Percentiles rank a stretch among this genome's conserved stretches.
Evolutionary conservation across 2,888 invertebrate genomes (phyloP).

Genomic region (Apotomis capreana): DNA sequence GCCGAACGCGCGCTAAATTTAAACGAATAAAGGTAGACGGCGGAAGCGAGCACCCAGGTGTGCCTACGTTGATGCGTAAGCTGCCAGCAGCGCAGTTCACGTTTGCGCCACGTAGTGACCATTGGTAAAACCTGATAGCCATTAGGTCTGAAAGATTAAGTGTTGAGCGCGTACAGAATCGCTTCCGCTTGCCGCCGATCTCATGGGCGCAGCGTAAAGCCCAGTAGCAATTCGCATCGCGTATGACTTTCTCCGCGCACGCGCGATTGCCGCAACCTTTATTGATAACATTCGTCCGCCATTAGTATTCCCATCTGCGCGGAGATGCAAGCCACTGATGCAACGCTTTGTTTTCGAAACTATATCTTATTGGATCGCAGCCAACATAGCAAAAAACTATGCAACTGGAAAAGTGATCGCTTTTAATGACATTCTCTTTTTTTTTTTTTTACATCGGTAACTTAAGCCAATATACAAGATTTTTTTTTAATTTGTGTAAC

Average conservation of each 20-base stretch:
- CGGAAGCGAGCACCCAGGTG: too few relatives aligned
- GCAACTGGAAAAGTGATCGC: background rate
- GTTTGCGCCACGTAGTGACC: too few relatives aligned
- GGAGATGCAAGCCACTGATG: slow-evolving; percentile 29
- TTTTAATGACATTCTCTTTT: background rate
- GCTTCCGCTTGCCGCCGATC: background rate
- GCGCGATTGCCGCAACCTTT: slow-evolving; percentile 13
- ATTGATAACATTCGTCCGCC: slow-evolving; percentile 21
- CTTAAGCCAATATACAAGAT: too few relatives aligned
- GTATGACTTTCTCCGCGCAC: slow-evolving; percentile 28
- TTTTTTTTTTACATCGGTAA: too few relatives aligned
- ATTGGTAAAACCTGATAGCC: too few relatives aligned
- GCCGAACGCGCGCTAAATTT: too few relatives aligned
- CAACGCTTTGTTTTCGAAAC: slow-evolving; percentile 29
- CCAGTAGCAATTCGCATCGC: slow-evolving; percentile 17
- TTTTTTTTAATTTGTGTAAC: too few relatives aligned
- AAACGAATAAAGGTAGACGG: too few relatives aligned
- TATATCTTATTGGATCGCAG: slow-evolving; percentile 20
- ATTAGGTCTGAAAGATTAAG: too few relatives aligned
- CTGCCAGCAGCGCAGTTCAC: too few relatives aligned
- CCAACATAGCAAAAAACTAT: slow-evolving; percentile 18
- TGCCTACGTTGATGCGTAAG: too few relatives aligned
- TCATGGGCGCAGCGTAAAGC: background rate
- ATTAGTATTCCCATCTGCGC: slow-evolving; percentile 30
- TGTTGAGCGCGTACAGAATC: too few relatives aligned